These are phyloP conservation scores for Oxycera nigricornis DNA, from an alignment of 2,888 invertebrate species.

Conservation along the genomic window DNA sequence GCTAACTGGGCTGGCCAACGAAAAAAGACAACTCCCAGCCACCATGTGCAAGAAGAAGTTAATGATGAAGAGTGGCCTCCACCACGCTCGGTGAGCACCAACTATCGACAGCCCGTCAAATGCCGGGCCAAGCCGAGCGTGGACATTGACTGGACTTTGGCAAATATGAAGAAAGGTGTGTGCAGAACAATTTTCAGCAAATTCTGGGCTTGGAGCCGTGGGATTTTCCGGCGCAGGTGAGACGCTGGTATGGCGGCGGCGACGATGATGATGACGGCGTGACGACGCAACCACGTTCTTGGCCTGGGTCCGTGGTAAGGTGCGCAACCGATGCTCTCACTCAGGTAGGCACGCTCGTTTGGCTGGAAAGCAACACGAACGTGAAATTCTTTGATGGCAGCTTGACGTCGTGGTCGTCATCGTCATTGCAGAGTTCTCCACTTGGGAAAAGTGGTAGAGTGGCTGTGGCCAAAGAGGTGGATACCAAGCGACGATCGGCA, in stretches of 20 bases:
- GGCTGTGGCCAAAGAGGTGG: conserved; percentile 27
- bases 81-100: conserved; percentile 10
- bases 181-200: conserved; percentile 31
- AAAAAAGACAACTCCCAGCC: conserved; percentile 27
- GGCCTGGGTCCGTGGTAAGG: not conserved
- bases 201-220: conserved; percentile 23
- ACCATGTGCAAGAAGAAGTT: conserved; percentile 7
- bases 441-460: not conserved
- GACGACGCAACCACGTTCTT: not conserved
- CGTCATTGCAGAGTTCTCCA: not conserved
- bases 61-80: conserved; percentile 15
- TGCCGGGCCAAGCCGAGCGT: conserved; percentile 3
- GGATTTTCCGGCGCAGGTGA: not conserved
- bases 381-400: conserved; percentile 37
- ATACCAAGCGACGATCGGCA: not conserved
- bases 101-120: conserved; percentile 37
- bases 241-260: conserved; percentile 4
- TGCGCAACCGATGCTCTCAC: not conserved
- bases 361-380: conserved; percentile 22
- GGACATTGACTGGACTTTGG: conserved; percentile 23
- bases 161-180: conserved; percentile 37
- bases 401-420: conserved; percentile 15
- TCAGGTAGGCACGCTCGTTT: not conserved
- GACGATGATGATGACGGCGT: not conserved
- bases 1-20: conserved; percentile 16